Conservation (phyloP, 1,140 invertebrate genomes). For the Octopus bimaculoides region DNA sequence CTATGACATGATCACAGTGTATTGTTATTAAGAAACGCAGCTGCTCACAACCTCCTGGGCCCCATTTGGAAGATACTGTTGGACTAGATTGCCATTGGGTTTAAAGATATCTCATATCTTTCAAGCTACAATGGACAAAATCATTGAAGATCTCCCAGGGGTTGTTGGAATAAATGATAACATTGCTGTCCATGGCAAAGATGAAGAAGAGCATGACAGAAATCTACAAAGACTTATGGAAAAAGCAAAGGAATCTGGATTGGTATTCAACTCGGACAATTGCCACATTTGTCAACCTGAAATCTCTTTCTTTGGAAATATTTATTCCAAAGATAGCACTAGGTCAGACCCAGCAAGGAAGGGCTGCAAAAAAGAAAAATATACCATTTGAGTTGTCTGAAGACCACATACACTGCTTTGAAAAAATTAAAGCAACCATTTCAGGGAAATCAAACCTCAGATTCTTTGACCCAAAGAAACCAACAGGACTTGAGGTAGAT, state of each 20-base stretch:
- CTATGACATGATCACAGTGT: too few relatives aligned
- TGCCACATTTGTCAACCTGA: conserved; percentile 20
- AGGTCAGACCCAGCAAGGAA: conserved; percentile 52
- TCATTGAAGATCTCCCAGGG: conserved; percentile 46
- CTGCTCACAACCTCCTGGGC: conserved; percentile 37
- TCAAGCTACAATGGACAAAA: conserved; percentile 42
- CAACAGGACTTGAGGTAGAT: too few relatives aligned
- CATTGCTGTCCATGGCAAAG: conserved; percentile 40
- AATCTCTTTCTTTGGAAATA: conserved; percentile 53
- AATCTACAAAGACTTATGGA: conserved; percentile 26
- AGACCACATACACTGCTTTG: too few relatives aligned
- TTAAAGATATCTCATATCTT: conserved; percentile 42
- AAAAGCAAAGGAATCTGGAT: conserved; percentile 18
- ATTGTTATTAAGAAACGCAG: conserved; percentile 28
- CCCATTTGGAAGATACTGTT: conserved; percentile 21
- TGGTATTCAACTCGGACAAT: conserved; percentile 29
- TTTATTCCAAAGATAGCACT: conserved; percentile 45
- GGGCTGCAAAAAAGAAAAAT: conserved; percentile 30
- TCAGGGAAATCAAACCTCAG: too few relatives aligned
- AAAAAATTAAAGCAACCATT: too few relatives aligned
- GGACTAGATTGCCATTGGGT: conserved; percentile 36
- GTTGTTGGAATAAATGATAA: conserved; percentile 53
- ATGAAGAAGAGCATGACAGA: conserved; percentile 31
- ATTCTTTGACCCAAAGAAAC: too few relatives aligned
- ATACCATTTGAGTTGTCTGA: too few relatives aligned